phyloP scores from a whole-genome alignment of 2,888 invertebrate genomes.

The Drosophila macrospina region DNA sequence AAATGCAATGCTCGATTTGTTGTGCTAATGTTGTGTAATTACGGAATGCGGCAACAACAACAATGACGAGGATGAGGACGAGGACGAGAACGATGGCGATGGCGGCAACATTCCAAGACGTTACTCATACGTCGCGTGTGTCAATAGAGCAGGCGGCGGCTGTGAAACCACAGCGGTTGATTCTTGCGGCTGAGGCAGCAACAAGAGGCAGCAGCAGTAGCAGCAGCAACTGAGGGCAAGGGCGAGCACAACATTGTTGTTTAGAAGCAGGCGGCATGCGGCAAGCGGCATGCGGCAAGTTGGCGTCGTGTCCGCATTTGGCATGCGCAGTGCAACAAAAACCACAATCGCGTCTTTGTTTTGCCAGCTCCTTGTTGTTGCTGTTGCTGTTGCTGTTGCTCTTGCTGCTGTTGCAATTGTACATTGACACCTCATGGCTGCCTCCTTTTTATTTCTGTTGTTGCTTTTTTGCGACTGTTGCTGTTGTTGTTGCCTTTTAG shows the following conservation, averaged over 20 bases:
- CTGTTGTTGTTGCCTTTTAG: slow-evolving; percentile 12
- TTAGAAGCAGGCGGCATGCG: background rate
- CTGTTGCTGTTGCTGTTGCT: slow-evolving; percentile 26
- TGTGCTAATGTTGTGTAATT: slow-evolving; percentile 77
- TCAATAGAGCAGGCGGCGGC: slow-evolving; percentile 63
- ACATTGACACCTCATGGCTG: slow-evolving; percentile 77
- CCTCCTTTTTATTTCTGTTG: slow-evolving; percentile 35
- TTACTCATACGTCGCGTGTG: slow-evolving; percentile 77
- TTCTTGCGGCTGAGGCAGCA: slow-evolving; percentile 4
- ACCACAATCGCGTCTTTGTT: slow-evolving; percentile 72
- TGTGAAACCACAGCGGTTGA: slow-evolving; percentile 51
- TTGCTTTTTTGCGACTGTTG: slow-evolving; percentile 14
- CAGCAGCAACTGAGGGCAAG: slow-evolving; percentile 3
- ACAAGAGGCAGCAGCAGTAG: background rate
- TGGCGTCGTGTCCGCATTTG: slow-evolving; percentile 74
- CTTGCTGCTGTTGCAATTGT: slow-evolving; percentile 73
- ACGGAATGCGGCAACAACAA: slow-evolving; percentile 49
- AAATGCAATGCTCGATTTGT: slow-evolving; percentile 78
- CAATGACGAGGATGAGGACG: slow-evolving; percentile 19
- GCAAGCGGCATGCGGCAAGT: slow-evolving; percentile 28
- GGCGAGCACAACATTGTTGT: slow-evolving; percentile 18
- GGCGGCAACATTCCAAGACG: slow-evolving; percentile 76
- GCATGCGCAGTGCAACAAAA: slow-evolving; percentile 64
- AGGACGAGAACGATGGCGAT: slow-evolving; percentile 33
- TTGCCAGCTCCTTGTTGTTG: slow-evolving; percentile 47